Base-by-base conservation (phyloP, 2,888 invertebrate species). In the Tolmerus cingulatus region DNA sequence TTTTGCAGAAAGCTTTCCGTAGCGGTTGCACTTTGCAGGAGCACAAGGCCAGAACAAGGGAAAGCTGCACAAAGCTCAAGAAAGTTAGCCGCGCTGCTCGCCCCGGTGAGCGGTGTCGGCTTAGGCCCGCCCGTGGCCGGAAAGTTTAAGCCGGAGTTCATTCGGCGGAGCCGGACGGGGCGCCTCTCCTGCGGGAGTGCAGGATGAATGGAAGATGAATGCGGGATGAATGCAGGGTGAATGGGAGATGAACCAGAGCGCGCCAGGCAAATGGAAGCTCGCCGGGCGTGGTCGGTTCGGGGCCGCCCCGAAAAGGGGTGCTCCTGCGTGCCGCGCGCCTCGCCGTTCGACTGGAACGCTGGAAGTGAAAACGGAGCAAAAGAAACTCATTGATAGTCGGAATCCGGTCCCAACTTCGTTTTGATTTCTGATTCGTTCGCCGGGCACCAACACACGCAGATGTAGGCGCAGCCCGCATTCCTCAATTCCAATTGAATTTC, bases 401-500 rank as follows among this genome's bases (percentile, higher is more conserved):
- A 79, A 79, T 79, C 78, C 79, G 51, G 46, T 79, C 79, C 79
- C 51, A 79, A 55, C 23, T 79, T 55, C 79, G 79, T 51, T 88
- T 87, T 87, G 87, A 87, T 88, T 87, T 88, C 87, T 88, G 88
- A 88, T 88, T 88, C 88, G 88, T 86, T 88, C 86, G 86, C 51
- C 79, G 79, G 78, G 55, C 78, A 66, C 77, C 37, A 78, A 86
- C 86, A 86, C 86, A 78, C 78, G 34, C 27, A 79, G 66, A 86
- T 40, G 86, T 86, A 86, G 86, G 86, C 86, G 79, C 78, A 78
- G 43, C 86, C 85, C 78, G 55, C 86, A 86, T 86, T 86, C 57
- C 78, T 86, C 57, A 55, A 86, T 86, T 86, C 78, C 85, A 85
- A 85, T 85, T 85, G 85, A 85, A 74, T 86, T 86, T 40, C 86